phyloP scores from a whole-genome alignment of 2,797 vertebrate species.

The Cyclopterus lumpus region DNA sequence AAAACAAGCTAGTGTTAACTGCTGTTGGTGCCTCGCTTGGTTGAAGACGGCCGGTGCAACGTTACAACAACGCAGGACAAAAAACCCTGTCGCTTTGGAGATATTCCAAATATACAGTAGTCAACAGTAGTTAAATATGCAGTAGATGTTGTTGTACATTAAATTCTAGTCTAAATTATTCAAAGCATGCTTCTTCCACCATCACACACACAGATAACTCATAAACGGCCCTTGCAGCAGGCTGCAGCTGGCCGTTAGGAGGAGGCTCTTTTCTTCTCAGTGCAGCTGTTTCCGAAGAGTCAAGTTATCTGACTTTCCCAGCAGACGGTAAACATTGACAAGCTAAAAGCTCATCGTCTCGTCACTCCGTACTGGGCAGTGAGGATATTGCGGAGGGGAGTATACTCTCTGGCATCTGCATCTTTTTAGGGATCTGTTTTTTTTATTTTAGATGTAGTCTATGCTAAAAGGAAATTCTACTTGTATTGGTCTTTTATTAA shows the following conservation, averaged over 20 bases:
- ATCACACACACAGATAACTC: slow-evolving; percentile 8
- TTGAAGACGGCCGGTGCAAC: not conserved
- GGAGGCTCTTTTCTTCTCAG: slow-evolving; percentile 27
- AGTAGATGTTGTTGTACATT: not conserved
- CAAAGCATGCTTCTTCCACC: not conserved
- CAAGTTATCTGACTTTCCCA: slow-evolving; percentile 61
- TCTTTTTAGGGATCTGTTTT: not conserved
- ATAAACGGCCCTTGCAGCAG: slow-evolving; percentile 6
- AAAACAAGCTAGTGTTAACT: not conserved
- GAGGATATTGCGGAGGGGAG: not conserved
- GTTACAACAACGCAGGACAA: not conserved
- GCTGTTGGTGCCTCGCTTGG: not conserved
- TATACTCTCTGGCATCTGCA: not conserved
- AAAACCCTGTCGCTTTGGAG: not conserved
- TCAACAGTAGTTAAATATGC: not conserved
- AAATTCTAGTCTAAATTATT: not conserved
- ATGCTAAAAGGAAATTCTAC: not conserved
- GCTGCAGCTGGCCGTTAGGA: slow-evolving; percentile 54
- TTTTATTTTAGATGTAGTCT: not conserved
- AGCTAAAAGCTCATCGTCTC: slow-evolving; percentile 29
- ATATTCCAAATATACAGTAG: not conserved
- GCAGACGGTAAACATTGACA: slow-evolving; percentile 29
- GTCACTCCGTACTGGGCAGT: slow-evolving; percentile 18
- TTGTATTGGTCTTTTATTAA: not conserved
- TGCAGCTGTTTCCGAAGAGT: slow-evolving; percentile 70